phyloP scores from a whole-genome alignment of 1,140 invertebrate species.

The Phenacoccus solenopsis region DNA sequence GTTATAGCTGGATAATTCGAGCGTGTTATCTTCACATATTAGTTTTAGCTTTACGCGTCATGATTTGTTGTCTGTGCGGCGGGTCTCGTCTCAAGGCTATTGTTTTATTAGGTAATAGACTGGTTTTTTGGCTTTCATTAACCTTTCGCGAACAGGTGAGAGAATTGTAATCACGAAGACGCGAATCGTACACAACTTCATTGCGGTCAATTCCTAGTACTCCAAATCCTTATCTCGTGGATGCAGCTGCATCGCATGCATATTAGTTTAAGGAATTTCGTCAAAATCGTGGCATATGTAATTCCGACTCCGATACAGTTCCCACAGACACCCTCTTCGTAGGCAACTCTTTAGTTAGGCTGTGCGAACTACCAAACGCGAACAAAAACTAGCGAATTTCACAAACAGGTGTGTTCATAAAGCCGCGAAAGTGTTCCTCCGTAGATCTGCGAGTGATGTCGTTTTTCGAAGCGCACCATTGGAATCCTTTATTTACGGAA shows the following conservation, averaged over 20 bases:
- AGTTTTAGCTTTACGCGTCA: not conserved
- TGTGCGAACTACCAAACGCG: not conserved
- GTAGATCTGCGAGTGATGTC: not conserved
- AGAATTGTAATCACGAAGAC: not conserved
- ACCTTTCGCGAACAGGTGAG: not conserved
- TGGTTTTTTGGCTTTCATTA: not conserved
- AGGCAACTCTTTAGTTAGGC: too few species aligned
- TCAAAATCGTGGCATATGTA: not conserved
- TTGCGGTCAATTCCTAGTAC: not conserved
- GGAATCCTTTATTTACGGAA: not conserved
- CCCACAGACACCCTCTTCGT: not conserved
- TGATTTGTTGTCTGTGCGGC: not conserved
- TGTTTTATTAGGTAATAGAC: constrained; percentile 3
- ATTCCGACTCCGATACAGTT: not conserved
- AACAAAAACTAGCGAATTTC: not conserved
- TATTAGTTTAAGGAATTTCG: too few species aligned
- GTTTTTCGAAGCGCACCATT: not conserved
- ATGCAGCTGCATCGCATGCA: not conserved
- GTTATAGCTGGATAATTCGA: too few species aligned
- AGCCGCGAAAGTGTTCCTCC: not conserved
- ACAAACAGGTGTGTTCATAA: not conserved
- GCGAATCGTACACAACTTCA: not conserved
- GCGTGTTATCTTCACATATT: too few species aligned
- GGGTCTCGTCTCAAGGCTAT: not conserved
- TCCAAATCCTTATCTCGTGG: not conserved